Evolutionary conservation across 2,113 vertebrate species (phyloP).

Genomic region (Spea bombifrons): DNA sequence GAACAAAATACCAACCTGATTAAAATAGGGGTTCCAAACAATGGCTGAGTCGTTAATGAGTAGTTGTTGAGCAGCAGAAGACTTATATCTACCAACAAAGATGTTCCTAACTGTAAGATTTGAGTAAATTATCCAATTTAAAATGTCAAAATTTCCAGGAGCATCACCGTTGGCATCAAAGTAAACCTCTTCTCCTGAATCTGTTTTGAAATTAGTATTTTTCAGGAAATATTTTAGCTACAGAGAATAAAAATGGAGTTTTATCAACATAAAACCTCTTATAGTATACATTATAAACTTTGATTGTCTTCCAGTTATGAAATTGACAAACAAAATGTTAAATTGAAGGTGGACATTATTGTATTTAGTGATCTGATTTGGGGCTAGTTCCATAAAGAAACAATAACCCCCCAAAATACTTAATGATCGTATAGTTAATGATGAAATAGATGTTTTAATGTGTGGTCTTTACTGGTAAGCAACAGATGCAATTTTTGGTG

Average conservation of each 20-base stretch:
- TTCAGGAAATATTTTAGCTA: neutral
- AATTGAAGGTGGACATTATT: no score
- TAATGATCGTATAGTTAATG: no score
- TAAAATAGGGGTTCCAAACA: neutral
- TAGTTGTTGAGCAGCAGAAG: constrained; percentile 2
- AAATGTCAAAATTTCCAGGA: neutral
- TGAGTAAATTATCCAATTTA: constrained; percentile 3
- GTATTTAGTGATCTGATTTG: no score
- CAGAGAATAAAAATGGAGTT: neutral
- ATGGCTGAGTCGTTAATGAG: neutral
- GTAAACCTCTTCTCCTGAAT: neutral
- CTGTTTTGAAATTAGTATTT: neutral
- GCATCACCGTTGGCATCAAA: constrained; percentile 8
- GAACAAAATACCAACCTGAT: neutral
- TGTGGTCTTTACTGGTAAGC: no score
- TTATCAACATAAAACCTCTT: neutral
- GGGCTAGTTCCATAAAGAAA: no score
- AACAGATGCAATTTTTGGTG: no score
- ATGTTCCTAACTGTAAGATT: neutral
- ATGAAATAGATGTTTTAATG: no score
- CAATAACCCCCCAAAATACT: no score
- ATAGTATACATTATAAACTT: neutral
- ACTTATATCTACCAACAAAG: neutral
- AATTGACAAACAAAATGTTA: no score
- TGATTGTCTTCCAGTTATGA: no score